Conservation (phyloP, 92 coral and sea anemone species). For the Epizoanthus rinbou region DNA sequence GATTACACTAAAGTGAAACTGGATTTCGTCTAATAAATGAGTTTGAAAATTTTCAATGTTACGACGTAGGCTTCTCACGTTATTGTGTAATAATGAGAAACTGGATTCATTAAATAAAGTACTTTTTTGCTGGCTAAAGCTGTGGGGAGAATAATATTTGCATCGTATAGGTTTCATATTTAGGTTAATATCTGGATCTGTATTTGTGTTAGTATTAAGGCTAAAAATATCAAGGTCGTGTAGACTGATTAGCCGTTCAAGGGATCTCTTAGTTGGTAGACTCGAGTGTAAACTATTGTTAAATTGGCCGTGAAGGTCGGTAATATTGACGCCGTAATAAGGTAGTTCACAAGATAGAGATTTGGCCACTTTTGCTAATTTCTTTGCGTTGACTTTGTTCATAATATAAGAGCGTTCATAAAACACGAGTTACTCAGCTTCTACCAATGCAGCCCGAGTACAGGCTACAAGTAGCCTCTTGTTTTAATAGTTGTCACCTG, state of each 20-base stretch:
- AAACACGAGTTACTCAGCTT: no score
- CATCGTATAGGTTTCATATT: background rate
- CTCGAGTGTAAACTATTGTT: constrained; percentile 9
- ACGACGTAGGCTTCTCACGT: background rate
- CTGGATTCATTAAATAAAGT: background rate
- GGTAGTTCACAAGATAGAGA: constrained; percentile 28
- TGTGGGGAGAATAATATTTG: background rate
- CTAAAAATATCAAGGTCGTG: constrained; percentile 34
- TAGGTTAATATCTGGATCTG: constrained; percentile 3
- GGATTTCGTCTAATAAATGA: background rate
- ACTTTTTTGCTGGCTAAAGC: background rate
- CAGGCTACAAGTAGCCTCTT: no score
- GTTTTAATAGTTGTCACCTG: no score
- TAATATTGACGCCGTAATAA: constrained; percentile 21
- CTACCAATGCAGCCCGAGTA: no score
- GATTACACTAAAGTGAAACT: no score
- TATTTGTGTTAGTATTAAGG: background rate
- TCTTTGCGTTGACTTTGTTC: no score
- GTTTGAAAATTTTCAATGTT: background rate
- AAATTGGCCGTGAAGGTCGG: constrained; percentile 35
- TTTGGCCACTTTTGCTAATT: background rate
- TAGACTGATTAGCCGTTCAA: constrained; percentile 36
- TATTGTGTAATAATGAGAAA: background rate
- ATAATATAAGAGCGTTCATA: no score
- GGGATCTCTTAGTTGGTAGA: constrained; percentile 40